Evolutionary conservation across 2,888 invertebrate genomes (phyloP).

Genomic region (Zaprionus bogoriensis): DNA sequence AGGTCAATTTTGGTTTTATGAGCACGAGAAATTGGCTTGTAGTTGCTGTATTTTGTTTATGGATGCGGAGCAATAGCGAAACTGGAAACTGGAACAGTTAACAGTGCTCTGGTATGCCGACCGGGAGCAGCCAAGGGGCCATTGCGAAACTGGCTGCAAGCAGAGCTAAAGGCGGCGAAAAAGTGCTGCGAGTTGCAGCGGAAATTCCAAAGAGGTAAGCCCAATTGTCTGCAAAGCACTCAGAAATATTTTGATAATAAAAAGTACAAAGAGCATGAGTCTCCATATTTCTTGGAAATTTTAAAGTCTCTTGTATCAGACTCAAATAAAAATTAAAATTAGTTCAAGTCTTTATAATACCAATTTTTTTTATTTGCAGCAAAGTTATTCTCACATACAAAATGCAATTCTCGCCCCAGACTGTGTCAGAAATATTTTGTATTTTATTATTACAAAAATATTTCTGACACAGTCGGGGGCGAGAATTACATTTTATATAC

Average conservation of each 20-base stretch:
- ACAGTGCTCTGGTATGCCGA: not conserved
- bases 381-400: not conserved
- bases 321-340: too few species aligned
- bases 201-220: too few species aligned
- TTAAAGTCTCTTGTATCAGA: too few species aligned
- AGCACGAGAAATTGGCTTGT: constrained; percentile 56
- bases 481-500: not conserved
- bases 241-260: too few species aligned
- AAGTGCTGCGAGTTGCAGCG: not conserved
- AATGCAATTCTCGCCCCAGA: not conserved
- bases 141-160: not conserved
- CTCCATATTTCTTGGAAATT: too few species aligned
- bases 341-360: too few species aligned
- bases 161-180: not conserved
- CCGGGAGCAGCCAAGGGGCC: not conserved
- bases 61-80: constrained; percentile 18
- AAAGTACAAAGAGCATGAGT: too few species aligned
- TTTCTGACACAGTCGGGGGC: not conserved
- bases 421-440: too few species aligned
- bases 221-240: too few species aligned
- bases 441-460: too few species aligned
- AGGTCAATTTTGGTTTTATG: constrained; percentile 68
- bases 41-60: not conserved
- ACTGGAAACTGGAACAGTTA: constrained; percentile 31
- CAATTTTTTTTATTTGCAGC: not conserved